Base-by-base conservation (phyloP, 2,797 vertebrate genomes). In the Zalophus californianus region DNA sequence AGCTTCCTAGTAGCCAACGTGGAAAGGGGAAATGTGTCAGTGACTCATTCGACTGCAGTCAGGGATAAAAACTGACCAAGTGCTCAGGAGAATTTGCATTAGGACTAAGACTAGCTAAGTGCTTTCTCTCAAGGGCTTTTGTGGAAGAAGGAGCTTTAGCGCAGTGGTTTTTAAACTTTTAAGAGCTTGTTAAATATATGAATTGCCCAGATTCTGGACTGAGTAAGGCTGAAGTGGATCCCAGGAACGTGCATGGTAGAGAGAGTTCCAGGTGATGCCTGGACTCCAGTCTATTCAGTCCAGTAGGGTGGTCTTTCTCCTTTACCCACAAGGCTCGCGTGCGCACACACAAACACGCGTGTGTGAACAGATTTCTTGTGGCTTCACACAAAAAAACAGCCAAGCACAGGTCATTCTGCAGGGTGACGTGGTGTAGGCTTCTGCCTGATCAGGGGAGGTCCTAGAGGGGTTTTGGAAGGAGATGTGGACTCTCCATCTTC, bases 301-400 rank as follows among this genome's bases (percentile, higher is more conserved):
- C 32, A 25, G 62, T 5, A 6, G 52, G 20, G 88, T 2, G 20
- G 72, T 48, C 14, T 41, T 16, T 58, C 73, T 72, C 35, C 64
- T 14, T 54, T 50, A 15, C 23, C 13, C 58, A 8, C 70, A 7
- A 12, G 38, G 52, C 27, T 70, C 0, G 0, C 6, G 14, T 3
- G 0, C 32, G 1, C 72, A 41, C 5, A 7, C 14, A 48, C 11
- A 0, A 21, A n/a, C 58, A 68, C 2, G 2, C 23, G 20, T 18
- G 64, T 1, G 15, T 32, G 32, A 32, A 66, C 35, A 48, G 41
- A 3, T 16, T 21, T 68, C 35, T 41, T 56, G 10, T 50, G 75
- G 64, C 21, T 4, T 91, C 27, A 20, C 48, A 16, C 15, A 35
- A 48, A 86, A 66, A 27, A 15, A 20, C 32, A 58, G 4, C 8